Percentiles rank a stretch among this genome's conserved stretches.
phyloP scores from a whole-genome alignment of 2,888 invertebrate species.

The Pristionchus arcanus region DNA sequence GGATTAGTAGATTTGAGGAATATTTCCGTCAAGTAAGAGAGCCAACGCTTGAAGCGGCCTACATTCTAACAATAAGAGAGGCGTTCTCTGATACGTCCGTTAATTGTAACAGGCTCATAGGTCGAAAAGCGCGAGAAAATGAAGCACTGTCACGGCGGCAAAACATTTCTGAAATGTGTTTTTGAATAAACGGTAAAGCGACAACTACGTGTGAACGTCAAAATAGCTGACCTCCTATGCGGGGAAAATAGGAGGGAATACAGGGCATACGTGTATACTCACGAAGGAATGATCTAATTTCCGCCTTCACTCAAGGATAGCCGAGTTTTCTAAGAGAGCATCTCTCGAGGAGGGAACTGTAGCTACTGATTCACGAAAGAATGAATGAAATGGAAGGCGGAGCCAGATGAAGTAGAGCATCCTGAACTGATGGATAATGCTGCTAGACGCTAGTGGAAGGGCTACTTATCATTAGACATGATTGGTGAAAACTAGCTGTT shows the following conservation, averaged over 20 bases:
- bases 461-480: background rate
- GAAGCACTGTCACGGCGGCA: background rate
- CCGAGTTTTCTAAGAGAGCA: background rate
- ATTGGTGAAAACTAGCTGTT: no score
- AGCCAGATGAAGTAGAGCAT: background rate
- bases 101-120: conserved; percentile 1
- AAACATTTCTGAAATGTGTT: background rate
- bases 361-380: background rate
- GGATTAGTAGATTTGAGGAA: background rate
- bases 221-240: background rate
- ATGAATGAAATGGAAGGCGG: background rate
- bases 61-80: no score
- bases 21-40: no score
- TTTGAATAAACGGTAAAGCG: background rate
- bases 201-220: background rate
- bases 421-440: background rate
- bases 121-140: conserved; percentile 1
- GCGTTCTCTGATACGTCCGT: background rate
- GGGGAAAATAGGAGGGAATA: background rate
- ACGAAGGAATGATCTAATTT: background rate
- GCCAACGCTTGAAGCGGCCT: no score
- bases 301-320: background rate
- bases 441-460: background rate
- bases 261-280: background rate
- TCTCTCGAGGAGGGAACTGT: background rate